Evolutionary conservation across 2,113 vertebrate genomes (phyloP).

Genomic region (Malurus alboscapulatus): DNA sequence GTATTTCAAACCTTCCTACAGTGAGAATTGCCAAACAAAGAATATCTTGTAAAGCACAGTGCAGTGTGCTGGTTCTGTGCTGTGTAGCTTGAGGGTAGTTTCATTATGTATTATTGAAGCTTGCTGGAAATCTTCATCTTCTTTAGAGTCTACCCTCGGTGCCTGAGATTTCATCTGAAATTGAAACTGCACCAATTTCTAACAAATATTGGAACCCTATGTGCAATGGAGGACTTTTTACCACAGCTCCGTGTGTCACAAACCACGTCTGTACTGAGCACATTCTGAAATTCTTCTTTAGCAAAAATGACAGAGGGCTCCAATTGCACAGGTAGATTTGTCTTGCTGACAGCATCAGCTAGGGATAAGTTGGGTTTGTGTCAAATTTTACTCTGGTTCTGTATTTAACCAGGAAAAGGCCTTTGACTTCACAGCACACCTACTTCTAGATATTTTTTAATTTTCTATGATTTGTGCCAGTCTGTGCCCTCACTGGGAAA

Average conservation of each 20-base stretch:
- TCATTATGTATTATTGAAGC: not conserved
- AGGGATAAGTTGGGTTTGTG: not conserved
- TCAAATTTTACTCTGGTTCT: not conserved
- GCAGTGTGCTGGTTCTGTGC: not conserved
- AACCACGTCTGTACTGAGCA: not conserved
- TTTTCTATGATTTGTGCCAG: not conserved
- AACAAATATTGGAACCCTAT: not conserved
- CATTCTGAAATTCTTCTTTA: not conserved
- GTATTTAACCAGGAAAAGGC: not conserved
- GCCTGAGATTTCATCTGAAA: not conserved
- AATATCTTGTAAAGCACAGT: not conserved
- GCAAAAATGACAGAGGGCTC: not conserved
- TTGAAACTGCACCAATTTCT: not conserved
- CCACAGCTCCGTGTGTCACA: not conserved
- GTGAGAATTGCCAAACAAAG: not conserved
- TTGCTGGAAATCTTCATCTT: not conserved
- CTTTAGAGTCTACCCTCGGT: not conserved
- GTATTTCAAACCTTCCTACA: not conserved
- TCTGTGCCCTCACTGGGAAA: not conserved
- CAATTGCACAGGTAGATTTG: not conserved
- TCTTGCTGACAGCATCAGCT: not conserved
- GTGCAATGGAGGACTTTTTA: not conserved
- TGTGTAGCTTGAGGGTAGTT: not conserved
- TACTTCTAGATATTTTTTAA: not conserved
- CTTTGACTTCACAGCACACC: not conserved